Base-by-base conservation (phyloP, 1,140 invertebrate species). In the Charaxes varanes region DNA sequence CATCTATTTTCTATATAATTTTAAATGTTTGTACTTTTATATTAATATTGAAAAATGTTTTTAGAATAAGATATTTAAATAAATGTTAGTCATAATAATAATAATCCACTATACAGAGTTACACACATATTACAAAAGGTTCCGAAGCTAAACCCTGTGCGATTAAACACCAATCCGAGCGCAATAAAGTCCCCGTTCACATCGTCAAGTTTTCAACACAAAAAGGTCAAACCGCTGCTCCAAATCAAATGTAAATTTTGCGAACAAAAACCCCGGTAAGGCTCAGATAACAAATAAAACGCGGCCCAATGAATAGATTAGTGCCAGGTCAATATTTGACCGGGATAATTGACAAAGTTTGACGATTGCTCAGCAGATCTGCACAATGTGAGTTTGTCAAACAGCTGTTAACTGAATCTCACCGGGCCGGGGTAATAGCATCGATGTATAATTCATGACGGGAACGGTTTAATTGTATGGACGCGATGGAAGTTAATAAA, bases 281-380 rank as follows among this genome's bases (percentile, higher is more conserved):
- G 46, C 14, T 45, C 17, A 47, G 33, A 53, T 28, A 43, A 52
- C 57, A 61, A 56, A 56, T 56, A 53, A 51, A 48, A 56, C 32
- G 45, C 21, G 40, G 41, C 33, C 31, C 46, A 44, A 57, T 62
- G 53, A 57, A 62, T 57, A 62, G 47, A 62, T 57, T 62, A 57
- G 31, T 28, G 33, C 26, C 47, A 17, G 50, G 53, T 53, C 54
- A 57, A 54, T 57, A 54, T 57, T 57, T 62, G 51, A 45, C 14
- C 18, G 46, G 50, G 38, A 53, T 62, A 57, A 57, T 62, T 62
- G 53, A 47, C 34, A 40, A 62, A 62, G 53, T 54, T 60, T 21
- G 7, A 35, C 26, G 42, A 27, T 21, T 38, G 12, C 36, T 38
- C 28, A 42, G 26, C 38, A 6, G 11, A 5, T 31, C 33, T 27